phyloP scores from a whole-genome alignment of 53 echinoderm and acorn worm species.

The Echinometra lucunter region DNA sequence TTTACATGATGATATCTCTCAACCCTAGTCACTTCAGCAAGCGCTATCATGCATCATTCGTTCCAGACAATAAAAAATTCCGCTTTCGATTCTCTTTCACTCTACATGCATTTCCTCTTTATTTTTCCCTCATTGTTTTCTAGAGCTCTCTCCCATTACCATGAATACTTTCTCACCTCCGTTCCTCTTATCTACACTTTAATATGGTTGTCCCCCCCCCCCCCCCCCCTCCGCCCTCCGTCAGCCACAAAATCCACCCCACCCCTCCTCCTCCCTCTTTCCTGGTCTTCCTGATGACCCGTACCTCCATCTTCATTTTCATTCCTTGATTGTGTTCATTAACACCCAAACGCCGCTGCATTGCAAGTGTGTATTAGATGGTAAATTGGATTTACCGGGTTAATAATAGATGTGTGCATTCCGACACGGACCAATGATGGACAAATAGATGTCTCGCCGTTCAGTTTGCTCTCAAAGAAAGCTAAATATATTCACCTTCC shows the following conservation, averaged over 20 bases:
- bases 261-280: background rate
- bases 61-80: no score
- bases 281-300: background rate
- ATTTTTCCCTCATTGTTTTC: no score
- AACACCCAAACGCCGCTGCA: background rate
- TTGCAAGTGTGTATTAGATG: background rate
- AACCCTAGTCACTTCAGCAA: no score
- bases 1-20: no score
- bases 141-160: no score
- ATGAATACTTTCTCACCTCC: no score
- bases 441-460: background rate
- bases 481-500: background rate
- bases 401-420: constrained; percentile 20
- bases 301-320: background rate
- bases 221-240: no score
- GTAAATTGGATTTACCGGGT: constrained; percentile 46
- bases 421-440: constrained; percentile 9
- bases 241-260: no score
- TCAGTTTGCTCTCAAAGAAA: background rate
- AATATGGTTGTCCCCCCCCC: background rate
- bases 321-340: constrained; percentile 40
- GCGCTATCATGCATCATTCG: no score
- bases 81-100: no score
- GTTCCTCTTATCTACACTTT: background rate
- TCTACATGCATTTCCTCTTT: background rate